phyloP scores from a whole-genome alignment of 2,113 vertebrate species.

The Sporophila hypoxantha region DNA sequence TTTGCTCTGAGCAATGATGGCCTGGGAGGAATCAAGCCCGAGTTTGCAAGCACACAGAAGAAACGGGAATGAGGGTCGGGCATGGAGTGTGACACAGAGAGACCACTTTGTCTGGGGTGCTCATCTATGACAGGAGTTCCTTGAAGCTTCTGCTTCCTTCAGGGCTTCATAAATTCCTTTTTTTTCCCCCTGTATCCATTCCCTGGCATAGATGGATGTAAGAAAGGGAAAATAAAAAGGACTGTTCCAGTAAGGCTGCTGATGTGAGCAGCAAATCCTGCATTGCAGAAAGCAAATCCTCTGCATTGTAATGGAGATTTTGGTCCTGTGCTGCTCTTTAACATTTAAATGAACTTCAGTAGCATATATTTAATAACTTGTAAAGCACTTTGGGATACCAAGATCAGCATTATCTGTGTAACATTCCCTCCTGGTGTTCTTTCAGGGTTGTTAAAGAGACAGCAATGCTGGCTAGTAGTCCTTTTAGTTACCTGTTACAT shows the following conservation, averaged over 20 bases:
- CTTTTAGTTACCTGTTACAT: slow-evolving; percentile 20
- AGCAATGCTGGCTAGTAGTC: not conserved
- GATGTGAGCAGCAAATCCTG: not conserved
- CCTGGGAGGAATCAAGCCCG: not conserved
- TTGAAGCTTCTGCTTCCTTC: not conserved
- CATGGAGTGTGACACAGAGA: not conserved
- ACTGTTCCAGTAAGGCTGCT: not conserved
- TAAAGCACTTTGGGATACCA: not conserved
- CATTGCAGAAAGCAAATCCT: not conserved
- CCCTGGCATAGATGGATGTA: not conserved
- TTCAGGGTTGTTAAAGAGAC: not conserved
- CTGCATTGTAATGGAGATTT: not conserved
- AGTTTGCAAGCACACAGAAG: not conserved
- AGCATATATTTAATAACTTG: not conserved
- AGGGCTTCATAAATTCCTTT: not conserved
- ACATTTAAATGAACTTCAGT: not conserved
- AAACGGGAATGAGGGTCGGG: not conserved
- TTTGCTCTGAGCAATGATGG: not conserved
- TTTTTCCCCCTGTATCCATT: not conserved
- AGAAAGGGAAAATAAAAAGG: not conserved
- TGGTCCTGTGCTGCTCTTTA: not conserved
- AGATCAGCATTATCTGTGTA: not conserved
- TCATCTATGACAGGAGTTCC: not conserved
- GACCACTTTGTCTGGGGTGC: not conserved
- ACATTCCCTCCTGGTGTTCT: not conserved